Evolutionary conservation across 2,888 invertebrate species (phyloP).

Genomic region (Philereme transversata): DNA sequence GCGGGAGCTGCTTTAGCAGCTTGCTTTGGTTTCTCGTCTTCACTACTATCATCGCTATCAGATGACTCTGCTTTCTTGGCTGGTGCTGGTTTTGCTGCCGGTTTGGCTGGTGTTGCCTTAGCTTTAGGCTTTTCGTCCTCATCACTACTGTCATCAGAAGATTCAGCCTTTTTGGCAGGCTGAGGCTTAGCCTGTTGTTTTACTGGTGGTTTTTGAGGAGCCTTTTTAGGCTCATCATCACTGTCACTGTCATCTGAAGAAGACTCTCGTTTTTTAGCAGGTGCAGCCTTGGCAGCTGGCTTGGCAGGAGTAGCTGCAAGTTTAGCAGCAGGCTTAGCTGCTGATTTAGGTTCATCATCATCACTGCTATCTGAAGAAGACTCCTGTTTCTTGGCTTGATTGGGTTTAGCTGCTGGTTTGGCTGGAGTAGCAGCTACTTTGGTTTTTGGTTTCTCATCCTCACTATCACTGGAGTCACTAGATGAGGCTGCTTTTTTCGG

Average conservation of each 20-base stretch:
- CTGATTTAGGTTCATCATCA: too few relatives aligned
- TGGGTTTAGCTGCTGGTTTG: slow-evolving; percentile 38
- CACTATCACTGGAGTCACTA: slow-evolving; percentile 50
- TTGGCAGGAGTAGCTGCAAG: slow-evolving; percentile 43
- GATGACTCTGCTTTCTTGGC: slow-evolving; percentile 52
- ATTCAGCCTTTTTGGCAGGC: slow-evolving; percentile 47
- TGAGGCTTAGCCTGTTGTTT: slow-evolving; percentile 41
- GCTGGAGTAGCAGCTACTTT: slow-evolving; percentile 49
- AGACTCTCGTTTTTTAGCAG: slow-evolving; percentile 54
- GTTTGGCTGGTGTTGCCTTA: slow-evolving; percentile 31
- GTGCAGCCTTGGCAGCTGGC: slow-evolving; percentile 45
- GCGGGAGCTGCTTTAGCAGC: slow-evolving; percentile 30
- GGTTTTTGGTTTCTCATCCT: slow-evolving; percentile 60
- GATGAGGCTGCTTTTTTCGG: slow-evolving; percentile 43
- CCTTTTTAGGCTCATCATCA: slow-evolving; percentile 37
- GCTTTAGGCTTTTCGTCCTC: slow-evolving; percentile 41
- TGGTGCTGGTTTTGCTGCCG: slow-evolving; percentile 33
- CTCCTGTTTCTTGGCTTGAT: slow-evolving; percentile 50
- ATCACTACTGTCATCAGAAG: slow-evolving; percentile 55
- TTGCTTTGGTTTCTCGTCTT: slow-evolving; percentile 48
- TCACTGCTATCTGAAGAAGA: slow-evolving; percentile 52
- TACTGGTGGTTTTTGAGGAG: slow-evolving; percentile 22
- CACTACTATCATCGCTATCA: slow-evolving; percentile 63
- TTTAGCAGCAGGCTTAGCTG: too few relatives aligned
- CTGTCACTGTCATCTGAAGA: slow-evolving; percentile 62